Base-by-base conservation (phyloP, 2,113 vertebrate species). In the Daphoenositta chrysoptera region DNA sequence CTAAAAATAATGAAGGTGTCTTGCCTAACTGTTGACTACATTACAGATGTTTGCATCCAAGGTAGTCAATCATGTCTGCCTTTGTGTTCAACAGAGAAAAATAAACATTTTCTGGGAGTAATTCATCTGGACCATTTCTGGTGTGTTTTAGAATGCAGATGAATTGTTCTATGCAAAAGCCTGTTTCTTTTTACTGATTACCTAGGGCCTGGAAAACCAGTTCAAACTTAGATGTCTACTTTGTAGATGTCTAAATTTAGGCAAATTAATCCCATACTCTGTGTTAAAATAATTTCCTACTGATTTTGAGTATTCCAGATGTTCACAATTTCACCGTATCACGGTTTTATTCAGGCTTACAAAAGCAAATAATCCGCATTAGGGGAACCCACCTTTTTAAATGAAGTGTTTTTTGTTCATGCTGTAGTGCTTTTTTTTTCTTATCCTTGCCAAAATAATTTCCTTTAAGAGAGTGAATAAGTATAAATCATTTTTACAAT, bases 111-210 rank as follows among this genome's bases (percentile, higher is more conserved):
- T 85, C 35, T 58, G 66, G 45, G 17, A 79, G 61, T 31, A 94
- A 61, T 90, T 93, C 2, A 88, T 91, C 90, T 79, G 78, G 28
- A 64, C 37, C 37, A 35, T 79, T 96, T 93, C 60, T 8, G 13
- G 73, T 78, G 33, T 51, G 19, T 26, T 87, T 93, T 50, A 80
- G 50, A 83, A 93, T 42, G 88, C 3, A 1, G 23, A 85, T 53
- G 23, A 95, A 87, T 72, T 79, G 12, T 85, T 76, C 37, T 71
- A 28, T 64, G 26, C 37, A 91, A 90, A 9, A 87, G 17, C 20
- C 37, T 94, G 73, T 87, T 96, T 97, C 79, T 89, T 66, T 94
- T 93, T 87, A 82, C 68, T 91, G 85, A 83, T 95, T 88, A 94
- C 66, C 37, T 92, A 87, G 12, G 53, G 57, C 75, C 75, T 85